Conservation (phyloP, 1,140 invertebrate genomes). For the Drosophila novamexicana region DNA sequence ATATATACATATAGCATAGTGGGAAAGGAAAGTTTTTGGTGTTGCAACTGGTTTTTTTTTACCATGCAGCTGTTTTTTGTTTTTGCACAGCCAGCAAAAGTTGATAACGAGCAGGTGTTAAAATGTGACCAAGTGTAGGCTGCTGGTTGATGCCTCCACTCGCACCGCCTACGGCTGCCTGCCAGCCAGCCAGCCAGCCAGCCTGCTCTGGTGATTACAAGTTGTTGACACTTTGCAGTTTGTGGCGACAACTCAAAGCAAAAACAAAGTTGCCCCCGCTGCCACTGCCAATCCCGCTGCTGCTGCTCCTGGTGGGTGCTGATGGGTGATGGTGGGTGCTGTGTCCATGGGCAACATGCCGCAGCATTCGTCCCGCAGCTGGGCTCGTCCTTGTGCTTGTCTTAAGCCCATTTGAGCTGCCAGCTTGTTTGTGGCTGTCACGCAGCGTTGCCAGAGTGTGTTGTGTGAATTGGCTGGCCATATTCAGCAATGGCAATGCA, state of each 20-base stretch:
- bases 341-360: constrained; percentile 70
- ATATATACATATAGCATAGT: constrained; percentile 21
- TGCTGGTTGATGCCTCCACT: constrained; percentile 47
- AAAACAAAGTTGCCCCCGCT: constrained; percentile 61
- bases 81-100: constrained; percentile 68
- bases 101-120: constrained; percentile 83
- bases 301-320: background rate
- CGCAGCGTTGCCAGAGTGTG: constrained; percentile 39
- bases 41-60: constrained; percentile 54
- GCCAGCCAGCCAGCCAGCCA: background rate
- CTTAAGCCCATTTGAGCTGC: constrained; percentile 61
- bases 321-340: constrained; percentile 33
- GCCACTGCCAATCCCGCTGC: background rate
- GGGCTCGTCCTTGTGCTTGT: constrained; percentile 30
- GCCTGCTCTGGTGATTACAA: constrained; percentile 71
- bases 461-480: constrained; percentile 34
- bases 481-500: constrained; percentile 55
- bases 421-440: constrained; percentile 51
- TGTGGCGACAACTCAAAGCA: constrained; percentile 77
- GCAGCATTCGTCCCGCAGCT: constrained; percentile 34
- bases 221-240: constrained; percentile 82
- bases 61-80: constrained; percentile 34
- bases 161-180: constrained; percentile 12
- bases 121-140: constrained; percentile 78
- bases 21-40: constrained; percentile 62